Evolutionary conservation across 2,888 invertebrate species (phyloP).

Genomic region (Lampropteryx suffumata): DNA sequence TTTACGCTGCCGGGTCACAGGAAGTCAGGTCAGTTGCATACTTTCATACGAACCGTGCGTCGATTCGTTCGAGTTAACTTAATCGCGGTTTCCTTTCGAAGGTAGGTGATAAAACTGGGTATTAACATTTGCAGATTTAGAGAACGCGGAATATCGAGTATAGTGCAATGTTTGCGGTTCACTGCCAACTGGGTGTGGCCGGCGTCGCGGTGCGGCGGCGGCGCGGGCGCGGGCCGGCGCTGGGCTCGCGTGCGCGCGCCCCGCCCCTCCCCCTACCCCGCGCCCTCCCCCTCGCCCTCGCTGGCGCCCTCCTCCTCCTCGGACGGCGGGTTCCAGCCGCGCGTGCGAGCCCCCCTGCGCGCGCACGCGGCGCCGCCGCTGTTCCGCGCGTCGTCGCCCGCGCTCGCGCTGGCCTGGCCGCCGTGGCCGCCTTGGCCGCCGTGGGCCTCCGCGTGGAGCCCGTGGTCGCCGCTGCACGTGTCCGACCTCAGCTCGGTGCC

Average conservation of each 20-base stretch:
- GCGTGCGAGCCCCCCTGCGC: slow-evolving; percentile 66
- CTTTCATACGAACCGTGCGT: too few relatives aligned
- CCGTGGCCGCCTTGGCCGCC: slow-evolving; percentile 76
- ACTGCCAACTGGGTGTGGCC: slow-evolving; percentile 89
- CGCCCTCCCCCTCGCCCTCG: slow-evolving; percentile 62
- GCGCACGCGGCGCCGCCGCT: slow-evolving; percentile 86
- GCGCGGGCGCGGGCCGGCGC: slow-evolving; percentile 40
- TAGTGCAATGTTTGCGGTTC: slow-evolving; percentile 85
- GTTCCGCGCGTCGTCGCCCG: slow-evolving; percentile 74
- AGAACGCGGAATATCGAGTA: slow-evolving; percentile 97
- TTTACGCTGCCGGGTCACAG: slow-evolving; percentile 50
- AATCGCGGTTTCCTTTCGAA: too few relatives aligned
- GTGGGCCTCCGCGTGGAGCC: slow-evolving; percentile 84
- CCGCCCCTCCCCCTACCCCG: too few relatives aligned
- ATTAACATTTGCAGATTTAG: slow-evolving; percentile 86
- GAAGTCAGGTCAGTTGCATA: slow-evolving; percentile 69
- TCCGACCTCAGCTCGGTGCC: slow-evolving; percentile 94
- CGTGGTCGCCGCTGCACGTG: slow-evolving; percentile 90
- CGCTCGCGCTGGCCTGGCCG: slow-evolving; percentile 70
- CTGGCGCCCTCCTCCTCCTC: slow-evolving; percentile 85
- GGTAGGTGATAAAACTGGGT: too few relatives aligned
- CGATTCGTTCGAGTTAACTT: too few relatives aligned
- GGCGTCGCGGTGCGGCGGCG: slow-evolving; percentile 85
- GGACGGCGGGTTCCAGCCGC: slow-evolving; percentile 92
- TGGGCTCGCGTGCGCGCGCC: slow-evolving; percentile 54